These are phyloP conservation scores for Protobothrops flavoviridis DNA, from an alignment of 2,113 vertebrate species.

Conservation along the genomic window DNA sequence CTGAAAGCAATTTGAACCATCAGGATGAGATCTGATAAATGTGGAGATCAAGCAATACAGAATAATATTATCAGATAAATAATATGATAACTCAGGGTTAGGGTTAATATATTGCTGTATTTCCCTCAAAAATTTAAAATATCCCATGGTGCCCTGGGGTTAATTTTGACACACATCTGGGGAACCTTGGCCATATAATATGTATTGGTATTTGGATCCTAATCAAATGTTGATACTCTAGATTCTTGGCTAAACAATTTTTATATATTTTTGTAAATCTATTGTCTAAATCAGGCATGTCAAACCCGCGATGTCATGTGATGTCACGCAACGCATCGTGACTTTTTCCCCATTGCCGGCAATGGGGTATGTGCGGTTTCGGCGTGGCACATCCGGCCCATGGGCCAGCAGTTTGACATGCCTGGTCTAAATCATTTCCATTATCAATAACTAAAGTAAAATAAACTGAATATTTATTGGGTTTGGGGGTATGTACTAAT, in stretches of 20 bases:
- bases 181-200: neutral
- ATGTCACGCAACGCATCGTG: no score
- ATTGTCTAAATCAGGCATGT: neutral
- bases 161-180: no score
- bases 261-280: neutral
- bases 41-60: neutral
- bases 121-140: no score
- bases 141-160: no score
- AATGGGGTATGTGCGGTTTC: no score
- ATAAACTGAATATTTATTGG: neutral
- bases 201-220: neutral
- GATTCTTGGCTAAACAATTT: neutral
- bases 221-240: neutral
- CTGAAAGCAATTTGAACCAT: neutral
- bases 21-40: neutral
- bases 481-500: neutral
- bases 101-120: no score
- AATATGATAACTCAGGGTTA: no score
- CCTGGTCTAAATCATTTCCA: neutral
- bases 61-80: neutral
- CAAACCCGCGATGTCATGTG: no score
- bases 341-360: no score
- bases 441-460: neutral
- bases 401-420: no score
- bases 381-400: no score